These are phyloP conservation scores for Caenorhabditis briggsae DNA, from an alignment of 1,140 invertebrate species.

Conservation along the genomic window DNA sequence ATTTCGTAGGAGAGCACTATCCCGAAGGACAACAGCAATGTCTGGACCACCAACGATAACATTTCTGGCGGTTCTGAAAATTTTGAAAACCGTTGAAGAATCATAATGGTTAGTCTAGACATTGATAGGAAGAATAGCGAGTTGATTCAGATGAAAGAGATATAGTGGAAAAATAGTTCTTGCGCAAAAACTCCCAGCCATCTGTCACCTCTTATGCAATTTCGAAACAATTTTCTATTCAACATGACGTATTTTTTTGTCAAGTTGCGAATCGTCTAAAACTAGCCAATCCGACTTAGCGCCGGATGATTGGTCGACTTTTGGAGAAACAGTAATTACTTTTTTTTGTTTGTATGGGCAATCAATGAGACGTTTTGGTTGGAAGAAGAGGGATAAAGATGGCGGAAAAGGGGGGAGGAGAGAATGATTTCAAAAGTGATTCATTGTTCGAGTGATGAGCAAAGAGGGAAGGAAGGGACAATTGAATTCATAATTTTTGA, in stretches of 20 bases:
- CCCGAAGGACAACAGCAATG: neutral
- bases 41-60: conserved; percentile 2
- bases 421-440: conserved; percentile 11
- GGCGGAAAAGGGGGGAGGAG: neutral
- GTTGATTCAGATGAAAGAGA: too few species aligned
- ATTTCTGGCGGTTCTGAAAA: conserved; percentile 36
- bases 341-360: conserved; percentile 36
- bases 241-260: conserved; percentile 49
- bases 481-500: conserved; percentile 55
- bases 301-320: conserved; percentile 40
- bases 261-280: conserved; percentile 42
- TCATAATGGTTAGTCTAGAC: too few species aligned
- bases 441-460: conserved; percentile 30
- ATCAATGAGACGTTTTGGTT: conserved; percentile 37
- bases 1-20: conserved; percentile 5
- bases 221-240: conserved; percentile 53
- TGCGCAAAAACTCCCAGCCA: neutral
- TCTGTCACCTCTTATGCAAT: conserved; percentile 56
- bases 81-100: too few species aligned
- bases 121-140: too few species aligned
- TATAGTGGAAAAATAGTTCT: neutral
- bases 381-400: conserved; percentile 25
- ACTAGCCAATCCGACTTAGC: conserved; percentile 52
- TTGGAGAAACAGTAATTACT: conserved; percentile 46
- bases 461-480: conserved; percentile 9